These are phyloP conservation scores for Alosa sapidissima DNA, from an alignment of 2,797 vertebrate species.

Conservation along the genomic window DNA sequence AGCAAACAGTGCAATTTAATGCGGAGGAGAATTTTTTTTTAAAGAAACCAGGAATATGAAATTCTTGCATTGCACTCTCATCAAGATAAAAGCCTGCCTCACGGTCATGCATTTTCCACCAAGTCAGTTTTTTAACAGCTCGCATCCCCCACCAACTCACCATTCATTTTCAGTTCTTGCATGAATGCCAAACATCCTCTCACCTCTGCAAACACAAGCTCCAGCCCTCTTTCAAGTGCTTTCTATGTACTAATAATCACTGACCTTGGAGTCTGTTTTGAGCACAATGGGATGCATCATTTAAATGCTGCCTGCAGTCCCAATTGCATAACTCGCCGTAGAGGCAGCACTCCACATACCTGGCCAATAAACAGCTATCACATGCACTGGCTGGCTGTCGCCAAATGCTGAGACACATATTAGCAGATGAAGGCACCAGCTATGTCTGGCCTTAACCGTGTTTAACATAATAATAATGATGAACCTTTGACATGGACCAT, in stretches of 20 bases:
- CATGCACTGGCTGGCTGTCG: neutral
- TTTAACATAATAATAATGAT: slow-evolving; percentile 16
- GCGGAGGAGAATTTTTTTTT: too few species aligned
- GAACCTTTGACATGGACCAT: slow-evolving; percentile 31
- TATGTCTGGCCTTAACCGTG: slow-evolving; percentile 16
- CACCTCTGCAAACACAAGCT: slow-evolving; percentile 51
- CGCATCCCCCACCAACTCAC: slow-evolving; percentile 45
- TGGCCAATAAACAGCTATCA: slow-evolving; percentile 15
- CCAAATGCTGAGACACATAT: neutral
- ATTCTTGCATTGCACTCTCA: slow-evolving; percentile 21
- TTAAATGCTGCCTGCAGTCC: neutral
- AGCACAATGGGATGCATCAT: slow-evolving; percentile 10
- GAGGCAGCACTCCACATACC: neutral
- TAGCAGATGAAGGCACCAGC: neutral
- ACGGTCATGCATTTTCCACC: slow-evolving; percentile 8
- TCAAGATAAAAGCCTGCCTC: slow-evolving; percentile 25
- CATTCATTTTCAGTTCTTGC: slow-evolving; percentile 50
- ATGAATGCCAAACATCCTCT: slow-evolving; percentile 50
- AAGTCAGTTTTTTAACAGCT: neutral
- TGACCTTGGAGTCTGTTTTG: slow-evolving; percentile 20
- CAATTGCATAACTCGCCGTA: neutral
- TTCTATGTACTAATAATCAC: slow-evolving; percentile 7
- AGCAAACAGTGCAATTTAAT: slow-evolving; percentile 26
- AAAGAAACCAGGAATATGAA: neutral
- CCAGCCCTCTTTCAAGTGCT: slow-evolving; percentile 11